Evolutionary conservation across 2,113 vertebrate species (phyloP).

Genomic region (Chionomys nivalis): DNA sequence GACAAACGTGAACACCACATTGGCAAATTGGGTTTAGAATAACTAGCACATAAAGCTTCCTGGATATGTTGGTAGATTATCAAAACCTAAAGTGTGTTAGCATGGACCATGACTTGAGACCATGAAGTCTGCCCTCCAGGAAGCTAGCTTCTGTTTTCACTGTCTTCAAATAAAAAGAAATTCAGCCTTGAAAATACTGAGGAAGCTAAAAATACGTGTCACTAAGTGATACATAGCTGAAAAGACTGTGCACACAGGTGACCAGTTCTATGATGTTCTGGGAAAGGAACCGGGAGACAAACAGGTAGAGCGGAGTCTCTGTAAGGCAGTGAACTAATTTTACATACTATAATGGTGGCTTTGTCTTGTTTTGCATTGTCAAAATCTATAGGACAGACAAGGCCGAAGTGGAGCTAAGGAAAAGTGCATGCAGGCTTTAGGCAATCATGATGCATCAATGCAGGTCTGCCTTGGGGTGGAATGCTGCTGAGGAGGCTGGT

Average conservation of each 20-base stretch:
- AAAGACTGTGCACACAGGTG: neutral
- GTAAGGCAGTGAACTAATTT: neutral
- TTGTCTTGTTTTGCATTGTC: neutral
- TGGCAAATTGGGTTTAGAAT: neutral
- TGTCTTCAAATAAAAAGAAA: neutral
- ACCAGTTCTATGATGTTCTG: neutral
- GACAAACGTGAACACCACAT: neutral
- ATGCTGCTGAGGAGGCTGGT: neutral
- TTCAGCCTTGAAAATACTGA: constrained; percentile 15
- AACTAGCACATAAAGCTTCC: neutral
- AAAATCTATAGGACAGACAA: neutral
- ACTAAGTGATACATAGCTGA: neutral
- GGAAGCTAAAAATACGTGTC: neutral
- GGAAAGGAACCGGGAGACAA: neutral
- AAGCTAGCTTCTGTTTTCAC: neutral
- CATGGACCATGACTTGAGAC: neutral
- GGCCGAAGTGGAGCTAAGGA: neutral
- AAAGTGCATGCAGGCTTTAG: neutral
- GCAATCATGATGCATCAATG: neutral
- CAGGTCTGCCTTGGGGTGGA: neutral
- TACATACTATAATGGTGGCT: neutral
- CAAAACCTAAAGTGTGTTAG: neutral
- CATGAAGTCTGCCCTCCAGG: neutral
- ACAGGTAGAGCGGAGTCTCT: neutral
- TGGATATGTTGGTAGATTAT: neutral